Base-by-base conservation (phyloP, 2,797 vertebrate genomes). In the Sebastes taczanowskii region DNA sequence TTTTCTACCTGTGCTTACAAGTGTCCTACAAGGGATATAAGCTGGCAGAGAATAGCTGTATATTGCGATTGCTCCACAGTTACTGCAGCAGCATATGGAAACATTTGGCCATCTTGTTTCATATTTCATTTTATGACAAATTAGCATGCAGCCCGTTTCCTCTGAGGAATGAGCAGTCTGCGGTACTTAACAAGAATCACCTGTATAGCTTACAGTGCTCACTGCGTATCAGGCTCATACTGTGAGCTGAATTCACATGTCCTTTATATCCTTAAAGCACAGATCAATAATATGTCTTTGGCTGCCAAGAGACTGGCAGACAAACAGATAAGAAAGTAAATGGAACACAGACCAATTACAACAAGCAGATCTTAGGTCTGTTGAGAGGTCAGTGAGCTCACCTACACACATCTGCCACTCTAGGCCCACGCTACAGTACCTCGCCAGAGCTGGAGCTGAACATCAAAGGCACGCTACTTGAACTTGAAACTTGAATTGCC, bases 291-390 rank as follows among this genome's bases (percentile, higher is more conserved):
- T 83, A 81, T 91, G 69, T 84, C 79, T 89, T 90, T 76, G 65
- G 71, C 87, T 84, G 89, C 89, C 86, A 79, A 84, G 81, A 86
- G 81, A 58, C 66, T 59, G 62, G 76, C 85, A 76, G 83, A 88
- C 82, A 82, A 89, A 89, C 61, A 83, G 85, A 87, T 77, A 74
- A 79, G 73, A 89, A 86, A 89, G 74, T 84, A 89, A 88, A 90
- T 89, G 77, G 79, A 92, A 87, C 86, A 78, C 77, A 86, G 87
- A 77, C 86, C 88, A 91, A 90, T 92, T 92, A 92, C 86, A 91
- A 87, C 81, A 64, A 67, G 87, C 72, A 88, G 87, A 85, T 86
- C 86, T 82, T 67, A n/a, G 86, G 78, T 87, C 79, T 89, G 87
- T 34, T 77, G 79, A 89, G 91, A 91, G 90, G 90, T 91, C 90